Percentiles rank a stretch among this genome's conserved stretches.
Evolutionary conservation across 2,888 invertebrate species (phyloP).

Genomic region (Drosophila affinis): DNA sequence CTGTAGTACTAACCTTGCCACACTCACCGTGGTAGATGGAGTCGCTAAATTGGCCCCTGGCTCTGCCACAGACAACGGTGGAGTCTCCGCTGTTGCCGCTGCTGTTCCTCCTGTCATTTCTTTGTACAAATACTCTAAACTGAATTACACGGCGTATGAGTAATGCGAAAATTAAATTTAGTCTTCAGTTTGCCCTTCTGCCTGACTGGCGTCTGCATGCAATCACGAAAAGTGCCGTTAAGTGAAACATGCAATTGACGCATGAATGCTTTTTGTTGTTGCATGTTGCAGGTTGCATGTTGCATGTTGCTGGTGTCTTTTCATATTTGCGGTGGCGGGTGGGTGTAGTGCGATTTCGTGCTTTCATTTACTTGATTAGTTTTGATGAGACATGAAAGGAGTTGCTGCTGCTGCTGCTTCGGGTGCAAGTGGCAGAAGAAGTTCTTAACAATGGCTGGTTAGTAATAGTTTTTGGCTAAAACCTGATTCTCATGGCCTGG

Average conservation of each 20-base stretch:
- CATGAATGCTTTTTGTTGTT: slow-evolving; percentile 66
- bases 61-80: slow-evolving; percentile 27
- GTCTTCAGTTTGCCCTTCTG: slow-evolving; percentile 63
- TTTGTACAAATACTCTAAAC: slow-evolving; percentile 81
- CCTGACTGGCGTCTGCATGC: slow-evolving; percentile 59
- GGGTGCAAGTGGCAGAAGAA: slow-evolving; percentile 31
- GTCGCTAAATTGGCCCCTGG: slow-evolving; percentile 29
- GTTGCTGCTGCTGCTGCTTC: slow-evolving; percentile 16
- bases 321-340: slow-evolving; percentile 62
- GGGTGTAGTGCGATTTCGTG: slow-evolving; percentile 63
- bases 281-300: slow-evolving; percentile 21
- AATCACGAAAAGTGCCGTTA: slow-evolving; percentile 77
- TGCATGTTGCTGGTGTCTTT: slow-evolving; percentile 53
- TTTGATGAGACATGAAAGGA: slow-evolving; percentile 78
- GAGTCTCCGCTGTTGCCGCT: slow-evolving; percentile 9
- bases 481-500: slow-evolving; percentile 80
- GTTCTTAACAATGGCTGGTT: slow-evolving; percentile 23
- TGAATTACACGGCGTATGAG: slow-evolving; percentile 81
- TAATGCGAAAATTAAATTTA: slow-evolving; percentile 80
- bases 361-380: slow-evolving; percentile 78
- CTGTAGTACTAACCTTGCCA: slow-evolving; percentile 65
- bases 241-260: slow-evolving; percentile 80
- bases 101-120: slow-evolving; percentile 73
- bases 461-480: slow-evolving; percentile 1
- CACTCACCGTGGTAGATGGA: slow-evolving; percentile 42